phyloP scores from a whole-genome alignment of 2,888 invertebrate genomes.

The Oscheius myriophilus region DNA sequence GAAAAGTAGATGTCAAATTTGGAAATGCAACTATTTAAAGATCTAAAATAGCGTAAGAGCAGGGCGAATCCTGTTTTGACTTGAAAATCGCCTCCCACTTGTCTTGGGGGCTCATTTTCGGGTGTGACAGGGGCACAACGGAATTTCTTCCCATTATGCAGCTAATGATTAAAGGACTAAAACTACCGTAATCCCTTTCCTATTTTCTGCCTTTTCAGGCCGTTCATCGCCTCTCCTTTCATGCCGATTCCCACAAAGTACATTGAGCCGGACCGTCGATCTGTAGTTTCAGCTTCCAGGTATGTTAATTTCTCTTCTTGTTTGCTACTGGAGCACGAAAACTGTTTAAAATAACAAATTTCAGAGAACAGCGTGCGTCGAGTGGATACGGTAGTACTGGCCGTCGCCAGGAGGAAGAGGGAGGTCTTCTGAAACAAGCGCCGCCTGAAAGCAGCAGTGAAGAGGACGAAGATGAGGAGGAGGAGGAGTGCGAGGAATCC shows the following conservation, averaged over 20 bases:
- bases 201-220: slow-evolving; percentile 49
- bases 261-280: slow-evolving; percentile 40
- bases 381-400: slow-evolving; percentile 32
- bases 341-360: no score
- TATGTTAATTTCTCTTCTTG: not conserved
- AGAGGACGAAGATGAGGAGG: slow-evolving; percentile 33
- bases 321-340: no score
- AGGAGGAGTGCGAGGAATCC: slow-evolving; percentile 27
- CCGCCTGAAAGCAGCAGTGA: slow-evolving; percentile 21
- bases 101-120: no score
- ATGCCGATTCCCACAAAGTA: slow-evolving; percentile 68
- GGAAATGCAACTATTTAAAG: no score
- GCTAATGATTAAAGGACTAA: no score
- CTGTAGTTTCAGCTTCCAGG: slow-evolving; percentile 16
- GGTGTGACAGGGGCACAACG: no score
- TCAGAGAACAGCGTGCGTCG: slow-evolving; percentile 26
- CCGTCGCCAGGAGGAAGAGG: slow-evolving; percentile 32
- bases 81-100: no score
- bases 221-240: slow-evolving; percentile 65
- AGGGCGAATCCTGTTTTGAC: no score
- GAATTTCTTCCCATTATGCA: no score
- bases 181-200: no score
- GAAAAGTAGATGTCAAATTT: no score
- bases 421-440: slow-evolving; percentile 26
- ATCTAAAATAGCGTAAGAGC: no score